A percentile compares a stretch with the other conserved stretches of the same genome.
phyloP scores from a whole-genome alignment of 1,140 invertebrate genomes.

The Nilaparvata lugens region DNA sequence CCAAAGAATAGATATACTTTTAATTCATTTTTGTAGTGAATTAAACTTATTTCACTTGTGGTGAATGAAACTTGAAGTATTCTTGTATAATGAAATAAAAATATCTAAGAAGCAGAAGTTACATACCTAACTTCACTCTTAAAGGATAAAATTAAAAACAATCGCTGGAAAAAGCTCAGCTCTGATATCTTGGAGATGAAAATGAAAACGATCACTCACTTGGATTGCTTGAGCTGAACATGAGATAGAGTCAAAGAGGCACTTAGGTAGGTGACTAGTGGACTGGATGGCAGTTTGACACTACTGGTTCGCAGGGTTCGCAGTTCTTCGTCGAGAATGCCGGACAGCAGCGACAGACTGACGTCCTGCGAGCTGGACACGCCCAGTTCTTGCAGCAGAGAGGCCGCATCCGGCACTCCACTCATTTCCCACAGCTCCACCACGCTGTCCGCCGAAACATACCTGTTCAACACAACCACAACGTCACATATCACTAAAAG shows the following conservation, averaged over 20 bases:
- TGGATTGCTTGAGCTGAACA: slow-evolving; percentile 19
- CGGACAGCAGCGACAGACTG: slow-evolving; percentile 56
- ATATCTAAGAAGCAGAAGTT: too few relatives aligned
- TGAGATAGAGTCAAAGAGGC: slow-evolving; percentile 16
- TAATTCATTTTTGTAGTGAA: too few relatives aligned
- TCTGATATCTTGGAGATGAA: too few relatives aligned
- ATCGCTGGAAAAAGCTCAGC: too few relatives aligned
- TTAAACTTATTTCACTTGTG: too few relatives aligned
- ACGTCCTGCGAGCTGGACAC: slow-evolving; percentile 40
- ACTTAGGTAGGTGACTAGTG: slow-evolving; percentile 12
- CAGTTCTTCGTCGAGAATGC: slow-evolving; percentile 63
- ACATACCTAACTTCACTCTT: too few relatives aligned
- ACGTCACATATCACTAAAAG: not conserved
- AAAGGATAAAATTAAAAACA: too few relatives aligned
- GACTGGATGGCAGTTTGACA: slow-evolving; percentile 22
- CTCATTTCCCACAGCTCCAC: slow-evolving; percentile 63
- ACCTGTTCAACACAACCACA: slow-evolving; percentile 28
- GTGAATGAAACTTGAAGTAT: too few relatives aligned
- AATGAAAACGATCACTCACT: slow-evolving; percentile 15
- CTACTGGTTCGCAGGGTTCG: slow-evolving; percentile 42
- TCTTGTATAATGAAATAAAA: too few relatives aligned
- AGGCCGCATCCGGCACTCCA: slow-evolving; percentile 49
- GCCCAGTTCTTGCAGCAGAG: slow-evolving; percentile 47
- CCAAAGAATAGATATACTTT: too few relatives aligned
- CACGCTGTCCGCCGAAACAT: slow-evolving; percentile 40